Evolutionary conservation across 2,797 vertebrate genomes (phyloP).

Genomic region (Dromococcyx pavoninus): DNA sequence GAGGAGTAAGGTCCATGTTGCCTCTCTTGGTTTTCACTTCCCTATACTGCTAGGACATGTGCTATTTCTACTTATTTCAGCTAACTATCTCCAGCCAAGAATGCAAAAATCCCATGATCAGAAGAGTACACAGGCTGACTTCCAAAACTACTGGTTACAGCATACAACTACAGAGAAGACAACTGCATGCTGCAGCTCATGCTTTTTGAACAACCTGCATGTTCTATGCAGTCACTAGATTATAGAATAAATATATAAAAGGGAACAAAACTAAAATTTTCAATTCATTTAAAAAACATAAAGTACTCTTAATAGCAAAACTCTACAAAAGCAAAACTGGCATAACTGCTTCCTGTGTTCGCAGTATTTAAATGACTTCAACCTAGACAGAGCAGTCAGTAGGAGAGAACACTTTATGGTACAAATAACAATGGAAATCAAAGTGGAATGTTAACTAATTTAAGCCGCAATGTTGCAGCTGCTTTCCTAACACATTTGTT

Average conservation of each 20-base stretch:
- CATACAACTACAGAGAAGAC: background rate
- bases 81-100: background rate
- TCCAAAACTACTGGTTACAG: background rate
- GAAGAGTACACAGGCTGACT: background rate
- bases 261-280: background rate
- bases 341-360: background rate
- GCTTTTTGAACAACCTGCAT: background rate
- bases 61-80: background rate
- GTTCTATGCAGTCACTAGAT: background rate
- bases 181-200: fast-evolving
- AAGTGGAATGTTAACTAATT: background rate
- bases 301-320: background rate
- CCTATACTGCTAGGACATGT: background rate
- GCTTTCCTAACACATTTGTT: background rate
- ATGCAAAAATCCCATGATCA: background rate
- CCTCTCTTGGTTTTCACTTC: background rate
- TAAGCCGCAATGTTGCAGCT: background rate
- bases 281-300: background rate
- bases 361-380: background rate
- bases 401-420: background rate
- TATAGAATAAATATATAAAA: background rate
- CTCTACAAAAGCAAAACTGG: background rate
- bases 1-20: background rate
- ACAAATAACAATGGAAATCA: background rate
- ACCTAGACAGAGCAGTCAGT: background rate